Evolutionary conservation across 2,888 invertebrate species (phyloP).

Genomic region (Chloroclystis v-ata): DNA sequence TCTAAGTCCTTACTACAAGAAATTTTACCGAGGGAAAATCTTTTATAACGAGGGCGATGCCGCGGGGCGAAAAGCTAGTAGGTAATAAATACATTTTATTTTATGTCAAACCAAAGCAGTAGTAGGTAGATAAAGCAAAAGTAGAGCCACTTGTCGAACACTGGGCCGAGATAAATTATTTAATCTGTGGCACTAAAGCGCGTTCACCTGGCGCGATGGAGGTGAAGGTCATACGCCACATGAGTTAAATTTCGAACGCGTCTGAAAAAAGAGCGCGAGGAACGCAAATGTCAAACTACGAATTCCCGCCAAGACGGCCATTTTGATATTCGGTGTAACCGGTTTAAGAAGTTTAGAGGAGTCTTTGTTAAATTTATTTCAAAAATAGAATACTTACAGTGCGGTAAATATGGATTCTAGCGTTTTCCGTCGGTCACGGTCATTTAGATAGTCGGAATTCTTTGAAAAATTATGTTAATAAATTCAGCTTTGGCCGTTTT

Average conservation of each 20-base stretch:
- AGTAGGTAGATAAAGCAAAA: no score
- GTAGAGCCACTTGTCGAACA: no score
- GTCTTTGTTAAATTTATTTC: conserved; percentile 18
- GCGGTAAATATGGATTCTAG: conserved; percentile 47
- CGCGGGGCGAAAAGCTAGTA: no score
- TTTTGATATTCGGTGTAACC: conserved; percentile 64
- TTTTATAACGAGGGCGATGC: no score
- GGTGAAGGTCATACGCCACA: conserved; percentile 69
- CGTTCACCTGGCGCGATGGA: conserved; percentile 64
- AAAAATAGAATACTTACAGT: conserved; percentile 10
- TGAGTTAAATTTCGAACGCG: conserved; percentile 40
- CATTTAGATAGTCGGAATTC: conserved; percentile 20
- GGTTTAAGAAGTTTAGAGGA: conserved; percentile 41
- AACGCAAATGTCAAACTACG: conserved; percentile 59
- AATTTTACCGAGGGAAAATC: no score
- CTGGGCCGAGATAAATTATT: no score
- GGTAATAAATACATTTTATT: no score
- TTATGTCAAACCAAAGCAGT: no score
- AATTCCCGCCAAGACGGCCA: conserved; percentile 61
- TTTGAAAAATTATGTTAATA: conserved; percentile 26
- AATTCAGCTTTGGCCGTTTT: conserved; percentile 20
- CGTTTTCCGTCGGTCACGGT: conserved; percentile 34
- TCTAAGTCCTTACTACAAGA: no score
- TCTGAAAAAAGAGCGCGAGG: conserved; percentile 3
- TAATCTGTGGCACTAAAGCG: conserved; percentile 34